Evolutionary conservation across 2,797 vertebrate genomes (phyloP).

Genomic region (Peromyscus eremicus): DNA sequence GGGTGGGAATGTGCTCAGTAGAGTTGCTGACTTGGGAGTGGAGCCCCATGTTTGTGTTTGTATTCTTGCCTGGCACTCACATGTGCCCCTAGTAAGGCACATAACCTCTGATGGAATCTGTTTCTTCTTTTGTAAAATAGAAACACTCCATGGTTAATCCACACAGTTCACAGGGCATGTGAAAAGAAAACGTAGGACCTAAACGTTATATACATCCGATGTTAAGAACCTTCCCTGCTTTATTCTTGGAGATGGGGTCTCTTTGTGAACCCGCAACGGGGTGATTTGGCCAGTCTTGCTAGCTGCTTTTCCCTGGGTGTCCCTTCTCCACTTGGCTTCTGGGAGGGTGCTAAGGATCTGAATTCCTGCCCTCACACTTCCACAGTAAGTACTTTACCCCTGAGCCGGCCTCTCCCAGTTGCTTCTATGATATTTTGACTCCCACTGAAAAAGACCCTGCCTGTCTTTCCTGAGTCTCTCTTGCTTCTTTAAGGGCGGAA

Average conservation of each 20-base stretch:
- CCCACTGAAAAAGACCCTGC: not conserved
- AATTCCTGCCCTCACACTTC: not conserved
- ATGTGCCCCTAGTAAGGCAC: not conserved
- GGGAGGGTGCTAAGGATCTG: too few relatives aligned
- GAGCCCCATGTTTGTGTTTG: not conserved
- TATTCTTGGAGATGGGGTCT: not conserved
- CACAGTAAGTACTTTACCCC: not conserved
- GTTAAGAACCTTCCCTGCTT: not conserved
- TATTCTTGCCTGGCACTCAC: not conserved
- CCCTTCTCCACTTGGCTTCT: not conserved
- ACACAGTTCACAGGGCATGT: not conserved
- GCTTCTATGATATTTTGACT: not conserved
- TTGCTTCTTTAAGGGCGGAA: not conserved
- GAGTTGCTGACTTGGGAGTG: not conserved
- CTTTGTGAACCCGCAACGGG: not conserved
- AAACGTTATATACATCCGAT: not conserved
- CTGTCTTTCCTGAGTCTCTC: not conserved
- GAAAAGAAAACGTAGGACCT: not conserved
- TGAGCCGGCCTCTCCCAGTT: not conserved
- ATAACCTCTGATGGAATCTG: not conserved
- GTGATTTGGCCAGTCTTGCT: not conserved
- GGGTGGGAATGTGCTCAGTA: not conserved
- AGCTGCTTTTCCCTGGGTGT: not conserved
- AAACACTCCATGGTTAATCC: not conserved
- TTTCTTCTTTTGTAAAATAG: not conserved